Evolutionary conservation across 2,113 vertebrate genomes (phyloP).

Genomic region (Amblyornis subalaris): DNA sequence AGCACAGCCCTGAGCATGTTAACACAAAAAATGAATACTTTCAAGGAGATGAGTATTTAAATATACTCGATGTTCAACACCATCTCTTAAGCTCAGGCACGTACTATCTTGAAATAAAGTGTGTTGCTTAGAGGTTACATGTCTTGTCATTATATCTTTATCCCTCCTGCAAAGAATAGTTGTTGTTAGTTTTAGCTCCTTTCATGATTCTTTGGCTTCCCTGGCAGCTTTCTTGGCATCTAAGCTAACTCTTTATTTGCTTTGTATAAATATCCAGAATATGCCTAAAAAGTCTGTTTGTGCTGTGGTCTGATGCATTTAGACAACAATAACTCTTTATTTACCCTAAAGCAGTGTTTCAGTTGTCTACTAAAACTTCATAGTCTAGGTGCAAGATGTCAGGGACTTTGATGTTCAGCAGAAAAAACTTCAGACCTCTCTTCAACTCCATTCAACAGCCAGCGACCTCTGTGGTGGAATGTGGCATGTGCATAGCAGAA

Average conservation of each 20-base stretch:
- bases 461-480: not conserved
- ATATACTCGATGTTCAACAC: not conserved
- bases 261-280: not conserved
- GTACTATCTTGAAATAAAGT: not conserved
- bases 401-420: not conserved
- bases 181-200: not conserved
- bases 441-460: not conserved
- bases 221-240: not conserved
- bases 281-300: not conserved
- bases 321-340: not conserved
- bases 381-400: not conserved
- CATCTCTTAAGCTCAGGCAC: not conserved
- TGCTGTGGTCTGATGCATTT: not conserved
- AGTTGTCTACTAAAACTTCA: not conserved
- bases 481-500: not conserved
- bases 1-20: not conserved
- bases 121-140: not conserved
- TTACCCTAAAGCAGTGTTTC: not conserved
- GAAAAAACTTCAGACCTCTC: not conserved
- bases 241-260: not conserved
- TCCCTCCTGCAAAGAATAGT: not conserved
- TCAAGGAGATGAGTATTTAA: not conserved
- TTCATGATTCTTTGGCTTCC: not conserved
- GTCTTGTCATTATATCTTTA: not conserved
- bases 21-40: not conserved